Evolutionary conservation across 2,113 vertebrate species (phyloP), one percentile per base, ranked within the genome.

Genomic region (Anguilla rostrata): DNA sequence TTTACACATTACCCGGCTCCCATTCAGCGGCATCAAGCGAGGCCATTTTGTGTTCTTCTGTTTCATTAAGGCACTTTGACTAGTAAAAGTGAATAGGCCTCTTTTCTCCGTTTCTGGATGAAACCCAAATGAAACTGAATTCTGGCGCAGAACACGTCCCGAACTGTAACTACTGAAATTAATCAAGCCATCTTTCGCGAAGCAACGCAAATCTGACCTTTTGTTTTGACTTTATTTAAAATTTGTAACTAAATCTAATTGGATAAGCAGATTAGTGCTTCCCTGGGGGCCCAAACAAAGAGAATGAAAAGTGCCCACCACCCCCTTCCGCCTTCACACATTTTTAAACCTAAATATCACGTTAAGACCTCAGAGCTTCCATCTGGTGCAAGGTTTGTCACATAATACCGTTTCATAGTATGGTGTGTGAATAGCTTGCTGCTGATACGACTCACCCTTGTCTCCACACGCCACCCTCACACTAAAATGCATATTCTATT

Each of bases 1-100:
- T 90, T 90, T 89, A 88, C 83, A 89, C 92, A 90, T 90, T 86
- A 86, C 85, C 89, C 78, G 78, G 86, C 86, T 89, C 84, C 2
- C 5, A 86, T 88, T 88, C 87, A 43, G 78, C 87, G 53, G 83
- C 85, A 34, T 75, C n/a, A 2, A 34, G 8, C n/a, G n/a, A 75
- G 71, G 11, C 71, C 71, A 34, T 39, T 6, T 86, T 88, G 39
- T 85, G 75, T 46, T n/a, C 46, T 43, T 49, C 49, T 84, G 71
- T 75, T 75, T 75, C n/a, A 12, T 75, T 75, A 75, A 34, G 71
- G 11, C 87, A n/a, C 87, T 89, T 78, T 81, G 82, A 81, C 84
- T 80, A 66, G 71, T 86, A 82, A 78, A 14, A 57, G 86, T 89
- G 83, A 89, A 89, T 88, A 88, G 83, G 86, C 86, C 84, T 11